Conservation (phyloP, 2,888 invertebrate species). For the Hypena proboscidalis region DNA sequence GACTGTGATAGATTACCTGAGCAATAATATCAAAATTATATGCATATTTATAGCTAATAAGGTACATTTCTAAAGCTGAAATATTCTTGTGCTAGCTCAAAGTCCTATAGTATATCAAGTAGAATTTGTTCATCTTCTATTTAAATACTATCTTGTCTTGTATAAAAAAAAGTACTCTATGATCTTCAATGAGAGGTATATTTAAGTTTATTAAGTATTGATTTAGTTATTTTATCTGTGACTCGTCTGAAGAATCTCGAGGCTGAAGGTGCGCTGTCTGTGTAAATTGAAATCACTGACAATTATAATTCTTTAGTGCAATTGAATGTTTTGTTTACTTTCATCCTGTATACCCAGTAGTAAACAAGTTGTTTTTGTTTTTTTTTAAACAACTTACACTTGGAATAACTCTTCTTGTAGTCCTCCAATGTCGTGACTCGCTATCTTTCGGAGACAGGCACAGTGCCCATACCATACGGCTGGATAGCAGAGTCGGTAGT, state of each 20-base stretch:
- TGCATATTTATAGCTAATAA: slow-evolving; percentile 31
- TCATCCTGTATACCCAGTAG: slow-evolving; percentile 7
- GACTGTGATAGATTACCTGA: slow-evolving; percentile 45
- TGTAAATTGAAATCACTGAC: slow-evolving; percentile 68
- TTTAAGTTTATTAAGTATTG: slow-evolving; percentile 8
- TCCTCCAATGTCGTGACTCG: no score
- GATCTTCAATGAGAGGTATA: slow-evolving; percentile 3
- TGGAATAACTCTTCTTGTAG: no score
- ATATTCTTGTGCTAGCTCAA: slow-evolving; percentile 3
- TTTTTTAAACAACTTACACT: no score
- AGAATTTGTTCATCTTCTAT: slow-evolving; percentile 12
- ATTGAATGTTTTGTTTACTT: slow-evolving; percentile 63
- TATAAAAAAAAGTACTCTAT: slow-evolving; percentile 6
- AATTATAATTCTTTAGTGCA: slow-evolving; percentile 84
- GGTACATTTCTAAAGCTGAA: slow-evolving; percentile 17
- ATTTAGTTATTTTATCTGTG: slow-evolving; percentile 15
- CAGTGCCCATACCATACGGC: no score
- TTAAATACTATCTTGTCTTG: slow-evolving; percentile 3
- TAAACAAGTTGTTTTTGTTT: no score
- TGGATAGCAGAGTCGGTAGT: no score
- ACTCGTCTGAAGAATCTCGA: slow-evolving; percentile 43
- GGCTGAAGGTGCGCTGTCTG: slow-evolving; percentile 40
- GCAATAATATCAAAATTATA: slow-evolving; percentile 43
- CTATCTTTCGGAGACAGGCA: no score
- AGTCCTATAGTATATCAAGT: slow-evolving; percentile 7